phyloP scores from a whole-genome alignment of 2,797 vertebrate species.

The Phalloptychus januarius region DNA sequence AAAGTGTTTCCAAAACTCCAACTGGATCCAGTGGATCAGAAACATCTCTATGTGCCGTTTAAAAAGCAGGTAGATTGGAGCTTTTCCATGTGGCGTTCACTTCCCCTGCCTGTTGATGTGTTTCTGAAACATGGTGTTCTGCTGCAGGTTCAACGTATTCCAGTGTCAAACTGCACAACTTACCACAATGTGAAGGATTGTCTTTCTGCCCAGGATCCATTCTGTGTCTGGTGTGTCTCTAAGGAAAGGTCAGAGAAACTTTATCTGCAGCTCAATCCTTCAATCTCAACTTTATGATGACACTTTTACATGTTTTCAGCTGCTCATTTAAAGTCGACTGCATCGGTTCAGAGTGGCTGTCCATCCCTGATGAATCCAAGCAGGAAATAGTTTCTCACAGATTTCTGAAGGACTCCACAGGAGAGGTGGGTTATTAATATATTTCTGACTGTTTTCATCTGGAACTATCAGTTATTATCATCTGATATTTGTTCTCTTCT shows the following conservation, averaged over 20 bases:
- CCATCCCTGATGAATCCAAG: constrained; percentile 60
- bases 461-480: neutral
- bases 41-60: constrained; percentile 66
- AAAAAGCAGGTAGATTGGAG: constrained; percentile 65
- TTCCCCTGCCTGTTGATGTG: neutral
- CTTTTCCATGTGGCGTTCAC: accelerated
- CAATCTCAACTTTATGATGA: neutral
- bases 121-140: neutral
- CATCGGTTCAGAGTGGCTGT: constrained; percentile 62
- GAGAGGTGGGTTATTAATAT: constrained; percentile 16
- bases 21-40: constrained; percentile 65
- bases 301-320: constrained; percentile 33
- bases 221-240: constrained; percentile 77
- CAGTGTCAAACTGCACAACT: constrained; percentile 60
- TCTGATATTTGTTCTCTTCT: neutral
- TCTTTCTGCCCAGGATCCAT: constrained; percentile 72
- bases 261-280: neutral
- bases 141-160: constrained; percentile 65
- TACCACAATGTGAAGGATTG: constrained; percentile 49
- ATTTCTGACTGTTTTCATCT: neutral
- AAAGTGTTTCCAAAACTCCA: constrained; percentile 64
- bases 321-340: constrained; percentile 72
- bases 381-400: constrained; percentile 61
- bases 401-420: neutral
- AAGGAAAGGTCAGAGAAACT: constrained; percentile 46